A percentile compares a stretch with the other conserved stretches of the same genome.
Evolutionary conservation across 2,888 invertebrate species (phyloP).

Genomic region (Harmothoe impar): DNA sequence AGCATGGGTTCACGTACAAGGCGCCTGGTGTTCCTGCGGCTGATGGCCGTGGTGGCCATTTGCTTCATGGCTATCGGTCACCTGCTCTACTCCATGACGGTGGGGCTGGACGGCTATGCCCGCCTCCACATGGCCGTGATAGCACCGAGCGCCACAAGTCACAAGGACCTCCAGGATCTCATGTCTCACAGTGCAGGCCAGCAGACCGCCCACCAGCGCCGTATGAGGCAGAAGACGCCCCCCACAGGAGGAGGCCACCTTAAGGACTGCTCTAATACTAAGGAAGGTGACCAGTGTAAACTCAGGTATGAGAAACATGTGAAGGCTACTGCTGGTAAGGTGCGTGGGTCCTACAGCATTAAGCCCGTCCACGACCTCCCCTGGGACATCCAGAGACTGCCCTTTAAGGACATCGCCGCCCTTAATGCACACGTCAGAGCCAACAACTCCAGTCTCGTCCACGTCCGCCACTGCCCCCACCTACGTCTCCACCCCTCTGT

Average conservation of each 20-base stretch:
- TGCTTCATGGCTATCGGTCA: conserved; percentile 57
- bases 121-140: conserved; percentile 51
- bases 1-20: conserved; percentile 42
- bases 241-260: not conserved
- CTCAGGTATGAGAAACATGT: not conserved
- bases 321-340: not conserved
- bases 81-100: conserved; percentile 58
- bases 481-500: not conserved
- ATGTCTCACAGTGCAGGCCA: not conserved
- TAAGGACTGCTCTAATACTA: not conserved
- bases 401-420: conserved; percentile 2
- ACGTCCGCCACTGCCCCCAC: not conserved
- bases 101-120: conserved; percentile 53
- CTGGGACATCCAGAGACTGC: conserved; percentile 16
- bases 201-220: not conserved
- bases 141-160: conserved; percentile 47
- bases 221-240: not conserved
- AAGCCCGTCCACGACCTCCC: not conserved
- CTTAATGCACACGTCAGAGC: conserved; percentile 10
- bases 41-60: conserved; percentile 53
- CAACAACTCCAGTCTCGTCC: not conserved
- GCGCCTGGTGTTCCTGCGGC: conserved; percentile 26
- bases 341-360: conserved; percentile 32
- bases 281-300: not conserved
- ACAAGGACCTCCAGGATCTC: conserved; percentile 53